phyloP scores from a whole-genome alignment of 2,888 invertebrate genomes.

The Globia sparganii region DNA sequence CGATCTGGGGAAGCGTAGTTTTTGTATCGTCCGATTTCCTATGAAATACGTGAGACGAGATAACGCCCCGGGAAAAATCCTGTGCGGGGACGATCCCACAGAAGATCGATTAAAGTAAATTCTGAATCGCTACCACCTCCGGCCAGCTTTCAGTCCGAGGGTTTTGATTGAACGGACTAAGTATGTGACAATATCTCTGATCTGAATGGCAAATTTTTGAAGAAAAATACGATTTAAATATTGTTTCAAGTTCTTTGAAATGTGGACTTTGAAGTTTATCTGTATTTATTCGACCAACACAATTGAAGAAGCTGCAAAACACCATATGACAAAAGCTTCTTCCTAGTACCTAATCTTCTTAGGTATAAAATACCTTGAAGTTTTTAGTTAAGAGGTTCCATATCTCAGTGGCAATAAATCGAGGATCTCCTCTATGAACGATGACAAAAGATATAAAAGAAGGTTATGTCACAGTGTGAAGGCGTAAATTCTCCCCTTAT shows the following conservation, averaged over 20 bases:
- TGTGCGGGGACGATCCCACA: slow-evolving; percentile 27
- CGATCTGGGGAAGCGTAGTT: slow-evolving; percentile 36
- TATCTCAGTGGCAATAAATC: slow-evolving; percentile 69
- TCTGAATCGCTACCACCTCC: slow-evolving; percentile 16
- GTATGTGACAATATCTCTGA: slow-evolving; percentile 9
- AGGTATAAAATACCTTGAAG: slow-evolving; percentile 38
- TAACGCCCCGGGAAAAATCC: slow-evolving; percentile 43
- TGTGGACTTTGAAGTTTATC: not conserved
- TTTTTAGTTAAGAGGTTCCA: slow-evolving; percentile 58
- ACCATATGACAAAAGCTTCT: not conserved
- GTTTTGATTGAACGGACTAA: slow-evolving; percentile 19
- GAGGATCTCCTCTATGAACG: slow-evolving; percentile 66
- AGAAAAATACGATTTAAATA: not conserved
- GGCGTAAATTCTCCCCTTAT: slow-evolving; percentile 69
- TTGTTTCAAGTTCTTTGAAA: slow-evolving; percentile 7
- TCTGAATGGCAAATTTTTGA: not conserved
- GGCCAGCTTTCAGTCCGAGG: slow-evolving; percentile 2
- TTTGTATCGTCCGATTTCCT: slow-evolving; percentile 60
- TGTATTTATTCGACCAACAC: not conserved
- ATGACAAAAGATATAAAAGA: slow-evolving; percentile 72
- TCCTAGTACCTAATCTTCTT: not conserved
- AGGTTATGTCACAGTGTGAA: slow-evolving; percentile 69
- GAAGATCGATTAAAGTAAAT: slow-evolving; percentile 48
- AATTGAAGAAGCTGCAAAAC: not conserved
- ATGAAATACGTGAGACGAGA: slow-evolving; percentile 59